phyloP scores from a whole-genome alignment of 2,113 vertebrate genomes.

The Steatornis caripensis region DNA sequence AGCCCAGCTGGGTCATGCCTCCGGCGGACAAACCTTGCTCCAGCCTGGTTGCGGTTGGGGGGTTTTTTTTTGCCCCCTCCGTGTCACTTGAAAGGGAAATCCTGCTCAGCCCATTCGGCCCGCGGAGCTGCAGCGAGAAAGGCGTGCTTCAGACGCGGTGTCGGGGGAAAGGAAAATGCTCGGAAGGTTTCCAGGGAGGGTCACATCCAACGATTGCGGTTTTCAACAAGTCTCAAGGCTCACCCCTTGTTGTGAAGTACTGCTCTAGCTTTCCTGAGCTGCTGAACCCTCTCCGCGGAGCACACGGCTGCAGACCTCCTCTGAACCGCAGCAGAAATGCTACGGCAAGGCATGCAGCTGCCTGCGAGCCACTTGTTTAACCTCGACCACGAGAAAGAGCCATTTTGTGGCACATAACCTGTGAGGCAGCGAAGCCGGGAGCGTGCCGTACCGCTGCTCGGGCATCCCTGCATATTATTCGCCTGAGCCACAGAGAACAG shows the following conservation, averaged over 20 bases:
- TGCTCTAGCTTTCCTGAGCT: conserved; percentile 4
- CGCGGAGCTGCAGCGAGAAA: background rate
- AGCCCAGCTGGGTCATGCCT: background rate
- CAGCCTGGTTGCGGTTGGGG: background rate
- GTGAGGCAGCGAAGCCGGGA: accelerated
- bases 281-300: background rate
- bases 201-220: background rate
- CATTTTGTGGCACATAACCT: background rate
- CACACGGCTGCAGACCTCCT: background rate
- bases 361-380: background rate
- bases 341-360: background rate
- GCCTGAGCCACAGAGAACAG: background rate
- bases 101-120: background rate
- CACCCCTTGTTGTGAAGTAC: background rate
- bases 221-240: conserved; percentile 8
- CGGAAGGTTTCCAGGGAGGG: conserved; percentile 37
- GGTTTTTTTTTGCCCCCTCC: accelerated
- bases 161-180: background rate
- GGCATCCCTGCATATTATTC: background rate
- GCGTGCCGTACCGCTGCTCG: accelerated
- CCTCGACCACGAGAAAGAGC: background rate
- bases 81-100: background rate
- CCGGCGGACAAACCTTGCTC: background rate
- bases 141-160: background rate
- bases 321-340: background rate